Evolutionary conservation across 2,113 vertebrate genomes (phyloP).

Genomic region (rat (Rattus norvegicus)): GRCr8 NC_086025.1:111798501-111799000

Average conservation of each 20-base stretch:
- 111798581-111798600: too few relatives aligned
- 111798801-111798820: neutral
- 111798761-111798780: neutral
- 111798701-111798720: too few relatives aligned
- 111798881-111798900: slow-evolving; percentile 71
- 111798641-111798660: too few relatives aligned
- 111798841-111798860: rapidly evolving
- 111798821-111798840: neutral
- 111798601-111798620: too few relatives aligned
- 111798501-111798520: neutral
- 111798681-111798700: too few relatives aligned
- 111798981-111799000: neutral
- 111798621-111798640: too few relatives aligned
- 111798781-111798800: neutral
- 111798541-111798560: too few relatives aligned
- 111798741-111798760: neutral
- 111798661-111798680: too few relatives aligned
- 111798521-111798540: too few relatives aligned
- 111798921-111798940: rapidly evolving
- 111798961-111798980: neutral
- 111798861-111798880: rapidly evolving
- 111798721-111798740: neutral
- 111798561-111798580: too few relatives aligned
- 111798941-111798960: neutral
- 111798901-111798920: neutral